phyloP scores from a whole-genome alignment of 2,888 invertebrate species.

The Mesochorus sp. region DNA sequence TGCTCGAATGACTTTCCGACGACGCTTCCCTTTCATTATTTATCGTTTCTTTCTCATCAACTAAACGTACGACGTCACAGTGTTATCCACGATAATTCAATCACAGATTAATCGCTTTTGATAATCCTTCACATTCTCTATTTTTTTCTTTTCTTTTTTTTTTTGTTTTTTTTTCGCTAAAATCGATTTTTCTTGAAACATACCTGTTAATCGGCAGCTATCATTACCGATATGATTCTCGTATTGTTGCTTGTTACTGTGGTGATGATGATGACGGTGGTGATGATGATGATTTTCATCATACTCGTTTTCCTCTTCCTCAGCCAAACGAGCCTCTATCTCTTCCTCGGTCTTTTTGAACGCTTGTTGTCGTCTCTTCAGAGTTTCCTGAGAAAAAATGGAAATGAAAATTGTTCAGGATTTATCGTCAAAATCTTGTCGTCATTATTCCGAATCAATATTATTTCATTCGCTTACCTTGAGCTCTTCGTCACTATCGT shows the following conservation, averaged over 20 bases:
- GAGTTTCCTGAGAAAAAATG: slow-evolving; percentile 84
- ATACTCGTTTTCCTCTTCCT: slow-evolving; percentile 84
- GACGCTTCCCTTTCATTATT: slow-evolving; percentile 79
- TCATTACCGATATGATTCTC: slow-evolving; percentile 80
- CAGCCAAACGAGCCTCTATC: slow-evolving; percentile 88
- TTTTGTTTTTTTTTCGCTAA: slow-evolving; percentile 26
- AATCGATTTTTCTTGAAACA: slow-evolving; percentile 65
- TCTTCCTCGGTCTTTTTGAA: slow-evolving; percentile 90
- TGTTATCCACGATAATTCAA: slow-evolving; percentile 58
- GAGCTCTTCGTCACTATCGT: slow-evolving; percentile 88
- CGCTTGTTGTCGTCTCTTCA: slow-evolving; percentile 86
- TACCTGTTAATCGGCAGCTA: slow-evolving; percentile 79
- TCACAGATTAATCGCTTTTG: slow-evolving; percentile 52
- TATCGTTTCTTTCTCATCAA: slow-evolving; percentile 80
- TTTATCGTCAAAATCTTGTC: not conserved
- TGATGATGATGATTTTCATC: slow-evolving; percentile 62
- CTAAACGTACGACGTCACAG: slow-evolving; percentile 72
- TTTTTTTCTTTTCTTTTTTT: slow-evolving; percentile 11
- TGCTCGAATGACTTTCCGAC: slow-evolving; percentile 78
- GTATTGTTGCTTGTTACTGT: slow-evolving; percentile 59
- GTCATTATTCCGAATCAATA: not conserved
- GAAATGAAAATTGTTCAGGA: not conserved
- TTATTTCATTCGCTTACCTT: slow-evolving; percentile 84
- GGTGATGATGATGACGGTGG: slow-evolving; percentile 61
- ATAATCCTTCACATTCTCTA: slow-evolving; percentile 31